Evolutionary conservation across 92 coral and sea anemone species (phyloP).

Genomic region (Metridium senile): DNA sequence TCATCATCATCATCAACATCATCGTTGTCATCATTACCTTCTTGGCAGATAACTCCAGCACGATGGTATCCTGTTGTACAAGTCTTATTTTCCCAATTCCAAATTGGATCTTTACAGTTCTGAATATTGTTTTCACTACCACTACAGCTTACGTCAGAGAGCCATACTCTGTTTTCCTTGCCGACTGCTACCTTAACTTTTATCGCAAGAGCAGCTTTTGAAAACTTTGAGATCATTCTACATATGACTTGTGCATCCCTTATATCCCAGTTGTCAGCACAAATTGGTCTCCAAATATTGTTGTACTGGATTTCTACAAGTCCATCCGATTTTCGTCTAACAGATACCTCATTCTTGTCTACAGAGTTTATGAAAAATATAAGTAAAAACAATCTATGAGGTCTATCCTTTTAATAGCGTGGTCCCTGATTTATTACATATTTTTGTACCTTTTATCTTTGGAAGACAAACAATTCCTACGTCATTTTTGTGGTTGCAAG

Average conservation of each 20-base stretch:
- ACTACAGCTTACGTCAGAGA: not conserved
- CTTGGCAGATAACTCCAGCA: not conserved
- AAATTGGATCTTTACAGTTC: not conserved
- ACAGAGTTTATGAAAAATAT: no score
- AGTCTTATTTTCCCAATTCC: slow-evolving; percentile 1
- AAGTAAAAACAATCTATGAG: no score
- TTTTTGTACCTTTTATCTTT: no score
- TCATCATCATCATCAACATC: not conserved
- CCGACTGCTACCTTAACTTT: not conserved
- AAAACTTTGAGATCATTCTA: slow-evolving; percentile 7
- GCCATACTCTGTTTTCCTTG: not conserved
- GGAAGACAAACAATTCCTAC: not conserved
- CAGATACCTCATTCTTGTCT: no score
- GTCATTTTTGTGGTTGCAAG: not conserved
- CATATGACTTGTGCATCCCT: slow-evolving; percentile 20
- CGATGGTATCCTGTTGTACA: slow-evolving; percentile 1
- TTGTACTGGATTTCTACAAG: not conserved
- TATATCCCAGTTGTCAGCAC: slow-evolving; percentile 10
- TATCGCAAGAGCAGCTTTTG: slow-evolving; percentile 12
- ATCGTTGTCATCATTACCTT: not conserved
- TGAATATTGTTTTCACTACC: slow-evolving; percentile 10
- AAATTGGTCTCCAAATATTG: not conserved
- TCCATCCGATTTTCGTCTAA: no score
- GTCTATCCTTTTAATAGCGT: no score
- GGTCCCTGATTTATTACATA: no score